Evolutionary conservation across 2,797 vertebrate genomes (phyloP).

Genomic region (Antennarius maculatus): DNA sequence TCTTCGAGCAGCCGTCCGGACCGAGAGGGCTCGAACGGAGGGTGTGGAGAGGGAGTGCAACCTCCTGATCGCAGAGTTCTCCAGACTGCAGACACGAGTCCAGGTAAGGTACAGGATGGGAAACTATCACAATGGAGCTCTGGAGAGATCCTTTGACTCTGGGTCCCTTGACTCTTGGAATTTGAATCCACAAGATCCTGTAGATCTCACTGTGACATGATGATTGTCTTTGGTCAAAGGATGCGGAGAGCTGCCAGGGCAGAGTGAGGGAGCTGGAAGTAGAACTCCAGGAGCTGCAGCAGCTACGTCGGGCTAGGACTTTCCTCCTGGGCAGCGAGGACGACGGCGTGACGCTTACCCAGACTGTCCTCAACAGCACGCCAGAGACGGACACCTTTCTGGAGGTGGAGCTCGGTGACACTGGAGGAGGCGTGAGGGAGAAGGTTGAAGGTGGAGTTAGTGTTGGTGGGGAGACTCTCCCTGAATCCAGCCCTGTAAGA

Average conservation of each 20-base stretch:
- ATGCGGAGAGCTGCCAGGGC: conserved; percentile 92
- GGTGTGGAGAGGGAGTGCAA: conserved; percentile 90
- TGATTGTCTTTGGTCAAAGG: conserved; percentile 75
- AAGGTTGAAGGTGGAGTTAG: conserved; percentile 52
- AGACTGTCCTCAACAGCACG: conserved; percentile 91
- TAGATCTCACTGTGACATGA: background rate
- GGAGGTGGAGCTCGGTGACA: conserved; percentile 67
- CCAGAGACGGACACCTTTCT: conserved; percentile 93
- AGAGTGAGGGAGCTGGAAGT: conserved; percentile 93
- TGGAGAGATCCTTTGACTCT: too few relatives aligned
- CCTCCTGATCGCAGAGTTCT: conserved; percentile 88
- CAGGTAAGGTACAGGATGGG: conserved; percentile 49
- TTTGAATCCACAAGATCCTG: background rate
- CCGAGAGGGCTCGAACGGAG: conserved; percentile 91
- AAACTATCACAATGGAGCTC: too few relatives aligned
- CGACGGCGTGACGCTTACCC: conserved; percentile 86
- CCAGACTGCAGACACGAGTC: conserved; percentile 85
- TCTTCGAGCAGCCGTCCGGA: conserved; percentile 87
- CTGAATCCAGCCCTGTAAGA: conserved; percentile 83
- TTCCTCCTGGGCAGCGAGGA: conserved; percentile 89
- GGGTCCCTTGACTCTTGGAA: too few relatives aligned
- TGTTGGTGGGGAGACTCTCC: conserved; percentile 65
- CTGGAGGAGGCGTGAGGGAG: conserved; percentile 72
- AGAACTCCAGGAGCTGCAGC: conserved; percentile 95
- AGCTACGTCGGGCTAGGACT: conserved; percentile 89